These are phyloP conservation scores for Centropus unirufus DNA, from an alignment of 2,113 vertebrate species.

Conservation along the genomic window DNA sequence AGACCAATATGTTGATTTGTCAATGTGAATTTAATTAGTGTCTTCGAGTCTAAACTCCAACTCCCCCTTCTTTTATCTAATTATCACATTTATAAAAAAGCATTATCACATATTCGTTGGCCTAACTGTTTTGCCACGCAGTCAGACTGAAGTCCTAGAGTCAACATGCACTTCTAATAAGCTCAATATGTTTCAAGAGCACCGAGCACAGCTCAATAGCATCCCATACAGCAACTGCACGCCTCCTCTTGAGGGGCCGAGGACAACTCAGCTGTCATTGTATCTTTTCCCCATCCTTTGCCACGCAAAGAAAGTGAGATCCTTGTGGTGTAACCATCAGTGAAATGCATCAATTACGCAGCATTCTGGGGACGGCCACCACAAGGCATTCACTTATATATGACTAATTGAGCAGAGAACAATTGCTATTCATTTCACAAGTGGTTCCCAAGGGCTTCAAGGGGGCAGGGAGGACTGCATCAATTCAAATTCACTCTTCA, in stretches of 20 bases:
- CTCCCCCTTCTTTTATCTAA: slow-evolving; percentile 72
- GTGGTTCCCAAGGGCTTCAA: slow-evolving; percentile 25
- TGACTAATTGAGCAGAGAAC: slow-evolving; percentile 42
- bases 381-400: background rate
- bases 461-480: background rate
- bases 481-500: slow-evolving; percentile 27
- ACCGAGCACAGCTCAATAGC: background rate
- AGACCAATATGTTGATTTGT: slow-evolving; percentile 77
- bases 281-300: background rate
- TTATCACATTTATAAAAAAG: slow-evolving; percentile 75
- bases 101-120: slow-evolving; percentile 70
- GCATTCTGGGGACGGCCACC: background rate
- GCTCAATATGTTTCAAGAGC: slow-evolving; percentile 47
- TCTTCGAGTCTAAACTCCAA: slow-evolving; percentile 66
- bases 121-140: slow-evolving; percentile 68
- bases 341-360: background rate
- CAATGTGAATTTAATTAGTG: slow-evolving; percentile 80
- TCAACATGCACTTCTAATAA: slow-evolving; percentile 55
- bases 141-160: slow-evolving; percentile 49
- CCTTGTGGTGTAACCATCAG: background rate
- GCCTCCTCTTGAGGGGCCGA: background rate
- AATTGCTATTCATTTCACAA: slow-evolving; percentile 40
- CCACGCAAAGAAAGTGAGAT: slow-evolving; percentile 6
- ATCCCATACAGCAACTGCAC: background rate
- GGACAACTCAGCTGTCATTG: background rate